Evolutionary conservation across 2,113 vertebrate genomes (phyloP).

Genomic region (Pedetes capensis): DNA sequence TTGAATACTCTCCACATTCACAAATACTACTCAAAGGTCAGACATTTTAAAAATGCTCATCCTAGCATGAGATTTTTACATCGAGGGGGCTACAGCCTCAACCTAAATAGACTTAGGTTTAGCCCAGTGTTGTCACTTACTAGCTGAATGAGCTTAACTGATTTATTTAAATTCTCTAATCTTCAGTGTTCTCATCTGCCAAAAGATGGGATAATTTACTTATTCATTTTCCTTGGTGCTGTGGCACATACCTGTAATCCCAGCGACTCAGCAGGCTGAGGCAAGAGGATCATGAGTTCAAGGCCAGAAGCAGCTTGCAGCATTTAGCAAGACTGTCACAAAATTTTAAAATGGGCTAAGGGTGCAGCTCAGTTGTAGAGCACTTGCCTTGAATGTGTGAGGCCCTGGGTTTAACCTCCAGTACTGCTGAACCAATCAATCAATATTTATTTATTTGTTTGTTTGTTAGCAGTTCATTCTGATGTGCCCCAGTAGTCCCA

Average conservation of each 20-base stretch:
- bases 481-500: too few relatives aligned
- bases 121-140: neutral
- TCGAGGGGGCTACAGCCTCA: neutral
- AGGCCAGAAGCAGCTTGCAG: too few relatives aligned
- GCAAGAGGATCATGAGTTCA: neutral
- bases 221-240: neutral
- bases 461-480: too few relatives aligned
- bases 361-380: too few relatives aligned
- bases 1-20: constrained; percentile 13
- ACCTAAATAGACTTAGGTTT: neutral
- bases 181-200: neutral
- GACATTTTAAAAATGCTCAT: neutral
- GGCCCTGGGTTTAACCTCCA: too few relatives aligned
- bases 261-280: neutral
- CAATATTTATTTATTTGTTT: too few relatives aligned
- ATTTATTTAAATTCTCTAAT: constrained; percentile 6
- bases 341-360: too few relatives aligned
- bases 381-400: too few relatives aligned
- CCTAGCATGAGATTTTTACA: neutral
- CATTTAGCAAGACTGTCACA: too few relatives aligned
- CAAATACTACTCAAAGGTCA: neutral
- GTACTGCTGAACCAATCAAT: too few relatives aligned
- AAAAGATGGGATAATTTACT: neutral
- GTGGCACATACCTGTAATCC: neutral
- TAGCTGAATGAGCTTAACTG: neutral